Conservation (phyloP, 2,113 vertebrate genomes). For the Toxotes jaculatrix region DNA sequence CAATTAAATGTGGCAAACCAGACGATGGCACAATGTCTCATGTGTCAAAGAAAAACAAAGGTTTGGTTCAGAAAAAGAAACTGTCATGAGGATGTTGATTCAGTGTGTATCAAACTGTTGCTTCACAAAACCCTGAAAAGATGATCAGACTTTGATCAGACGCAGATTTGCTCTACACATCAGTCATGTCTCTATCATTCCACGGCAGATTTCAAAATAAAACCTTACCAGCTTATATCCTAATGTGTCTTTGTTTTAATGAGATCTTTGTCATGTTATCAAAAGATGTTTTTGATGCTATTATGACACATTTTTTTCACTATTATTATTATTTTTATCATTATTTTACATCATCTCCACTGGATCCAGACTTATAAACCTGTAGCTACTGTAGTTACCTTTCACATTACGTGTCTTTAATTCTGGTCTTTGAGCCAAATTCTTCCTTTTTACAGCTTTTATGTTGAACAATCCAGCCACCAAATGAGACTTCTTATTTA, state of each 20-base stretch:
- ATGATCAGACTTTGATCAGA: not conserved
- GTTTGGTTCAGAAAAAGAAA: not conserved
- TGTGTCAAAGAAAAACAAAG: not conserved
- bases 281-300: not conserved
- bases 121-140: not conserved
- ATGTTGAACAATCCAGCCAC: not conserved
- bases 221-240: not conserved
- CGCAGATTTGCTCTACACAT: too few species aligned
- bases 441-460: not conserved
- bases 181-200: not conserved
- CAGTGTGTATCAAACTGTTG: not conserved
- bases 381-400: not conserved
- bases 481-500: slow-evolving; percentile 6
- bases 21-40: not conserved
- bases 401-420: not conserved
- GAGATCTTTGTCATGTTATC: not conserved
- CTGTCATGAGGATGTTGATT: not conserved
- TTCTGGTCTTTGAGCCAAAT: not conserved
- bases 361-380: not conserved
- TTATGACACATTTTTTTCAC: not conserved
- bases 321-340: not conserved
- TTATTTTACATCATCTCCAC: not conserved
- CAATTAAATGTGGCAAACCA: slow-evolving; percentile 43
- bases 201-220: not conserved
- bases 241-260: not conserved